These are phyloP conservation scores for Litoditis marina DNA, from an alignment of 2,888 invertebrate species.

Conservation along the genomic window DNA sequence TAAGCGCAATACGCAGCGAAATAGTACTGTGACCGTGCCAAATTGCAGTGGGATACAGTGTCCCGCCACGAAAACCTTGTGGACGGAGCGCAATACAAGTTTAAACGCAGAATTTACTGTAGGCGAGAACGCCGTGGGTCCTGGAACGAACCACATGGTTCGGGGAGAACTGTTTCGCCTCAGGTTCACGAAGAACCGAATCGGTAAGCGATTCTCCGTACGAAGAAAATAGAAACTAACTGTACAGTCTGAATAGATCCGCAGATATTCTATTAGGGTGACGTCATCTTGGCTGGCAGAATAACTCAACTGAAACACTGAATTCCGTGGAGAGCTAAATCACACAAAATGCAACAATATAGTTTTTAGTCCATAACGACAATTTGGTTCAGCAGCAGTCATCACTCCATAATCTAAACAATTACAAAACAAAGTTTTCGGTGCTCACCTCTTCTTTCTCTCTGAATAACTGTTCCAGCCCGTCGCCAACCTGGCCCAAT, in stretches of 20 bases:
- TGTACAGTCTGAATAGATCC: background rate
- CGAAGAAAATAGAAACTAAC: too few relatives aligned
- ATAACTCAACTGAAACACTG: constrained; percentile 26
- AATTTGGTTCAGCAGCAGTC: too few relatives aligned
- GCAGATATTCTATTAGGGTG: constrained; percentile 6
- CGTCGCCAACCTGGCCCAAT: constrained; percentile 9
- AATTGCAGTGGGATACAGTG: background rate
- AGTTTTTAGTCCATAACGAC: too few relatives aligned
- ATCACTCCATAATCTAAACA: too few relatives aligned
- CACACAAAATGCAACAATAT: background rate
- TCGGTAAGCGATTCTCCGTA: too few relatives aligned
- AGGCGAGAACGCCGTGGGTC: too few relatives aligned
- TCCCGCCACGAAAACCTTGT: constrained; percentile 6
- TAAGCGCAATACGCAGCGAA: too few relatives aligned
- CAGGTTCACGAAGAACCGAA: too few relatives aligned
- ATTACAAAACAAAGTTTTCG: background rate
- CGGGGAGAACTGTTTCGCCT: background rate
- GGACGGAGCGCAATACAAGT: too few relatives aligned
- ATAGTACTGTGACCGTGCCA: too few relatives aligned
- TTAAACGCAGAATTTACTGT: too few relatives aligned
- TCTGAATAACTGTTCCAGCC: constrained; percentile 27
- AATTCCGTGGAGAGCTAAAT: background rate
- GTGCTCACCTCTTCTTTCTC: constrained; percentile 33
- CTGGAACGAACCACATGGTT: background rate
- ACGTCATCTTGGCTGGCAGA: constrained; percentile 29